Evolutionary conservation across 2,888 invertebrate genomes (phyloP), one percentile per base, ranked within the genome.

Genomic region (Mythimna lalbum): DNA sequence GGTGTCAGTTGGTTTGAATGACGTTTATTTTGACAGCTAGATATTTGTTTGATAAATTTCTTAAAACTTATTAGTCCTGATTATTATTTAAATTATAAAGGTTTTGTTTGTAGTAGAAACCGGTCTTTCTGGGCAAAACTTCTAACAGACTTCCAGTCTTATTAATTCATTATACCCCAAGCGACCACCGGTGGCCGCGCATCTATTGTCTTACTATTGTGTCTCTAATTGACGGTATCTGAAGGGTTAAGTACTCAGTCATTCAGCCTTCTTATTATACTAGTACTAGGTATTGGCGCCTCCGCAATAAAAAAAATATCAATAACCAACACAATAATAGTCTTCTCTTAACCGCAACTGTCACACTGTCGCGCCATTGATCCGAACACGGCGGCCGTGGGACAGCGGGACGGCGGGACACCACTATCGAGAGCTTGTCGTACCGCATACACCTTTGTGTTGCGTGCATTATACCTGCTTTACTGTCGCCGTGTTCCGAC

Each of bases 401-500:
- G 73, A 52, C 66, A 31, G 23, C 53, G 60, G n/a, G 10, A 47
- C 43, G 31, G n/a, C n/a, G 21, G 33, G 36, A 63, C 39, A 31
- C 47, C 17, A 47, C 56, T 80, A 79, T 71, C 67, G 56, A 79
- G 76, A 27, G 63, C 64, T 39, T 55, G 55, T 36, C 63, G 50
- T 36, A 27, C 21, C 50, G 64, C 49, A 52, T 43, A 55, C 70
- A 60, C 69, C 59, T 80, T 80, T 71, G 81, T 68, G 55, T 36
- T 63, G 63, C 79, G 53, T 23, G 55, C 39, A 76, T 79, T 76
- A 66, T 74, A 14, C 49, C 53, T 53, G 23, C 53, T 62, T 55
- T 66, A 66, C 59, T 33, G 76, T 73, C 73, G 39, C 27, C 49
- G 36, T 39, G 52, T 70, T 77, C 70, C 62, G 77, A 36, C 47